Percentiles rank a stretch among this genome's conserved stretches.
Conservation (phyloP, 2,113 vertebrate species). For the Clarias macrocephalus region DNA sequence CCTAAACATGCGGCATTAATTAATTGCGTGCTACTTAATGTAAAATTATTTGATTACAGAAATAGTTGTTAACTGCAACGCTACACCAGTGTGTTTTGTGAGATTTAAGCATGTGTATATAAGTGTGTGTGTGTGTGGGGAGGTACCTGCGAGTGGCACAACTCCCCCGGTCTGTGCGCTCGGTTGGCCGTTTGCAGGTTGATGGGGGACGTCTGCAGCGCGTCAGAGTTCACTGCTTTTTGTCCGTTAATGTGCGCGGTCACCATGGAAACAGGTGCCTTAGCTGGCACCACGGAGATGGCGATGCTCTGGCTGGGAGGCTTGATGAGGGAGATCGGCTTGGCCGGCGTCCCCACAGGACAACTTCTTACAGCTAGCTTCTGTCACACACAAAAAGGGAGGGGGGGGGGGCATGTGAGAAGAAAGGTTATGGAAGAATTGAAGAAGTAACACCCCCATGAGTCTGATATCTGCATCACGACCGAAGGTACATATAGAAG, state of each 20-base stretch:
- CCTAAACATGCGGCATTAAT: too few relatives aligned
- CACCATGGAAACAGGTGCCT: constrained; percentile 82
- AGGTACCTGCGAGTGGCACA: constrained; percentile 51
- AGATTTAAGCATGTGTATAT: background rate
- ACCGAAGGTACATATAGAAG: background rate
- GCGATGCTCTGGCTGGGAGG: constrained; percentile 75
- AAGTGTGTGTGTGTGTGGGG: too few relatives aligned
- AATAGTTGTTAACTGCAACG: too few relatives aligned
- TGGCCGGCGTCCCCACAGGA: constrained; percentile 72
- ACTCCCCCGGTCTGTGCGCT: constrained; percentile 66
- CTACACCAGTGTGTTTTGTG: background rate
- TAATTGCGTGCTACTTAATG: too few relatives aligned
- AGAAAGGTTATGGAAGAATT: constrained; percentile 13
- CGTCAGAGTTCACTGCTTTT: constrained; percentile 69
- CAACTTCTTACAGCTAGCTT: constrained; percentile 80
- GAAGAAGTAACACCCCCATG: background rate
- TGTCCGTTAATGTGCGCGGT: constrained; percentile 81
- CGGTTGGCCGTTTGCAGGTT: constrained; percentile 75
- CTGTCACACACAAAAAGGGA: constrained; percentile 61
- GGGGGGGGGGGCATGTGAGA: background rate
- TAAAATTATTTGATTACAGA: too few relatives aligned
- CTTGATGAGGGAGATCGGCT: constrained; percentile 77
- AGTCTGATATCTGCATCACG: background rate
- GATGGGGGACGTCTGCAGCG: constrained; percentile 75
- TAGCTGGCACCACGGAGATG: constrained; percentile 78